These are phyloP conservation scores for Apis cerana DNA, from an alignment of 1,140 invertebrate species.

Conservation along the genomic window DNA sequence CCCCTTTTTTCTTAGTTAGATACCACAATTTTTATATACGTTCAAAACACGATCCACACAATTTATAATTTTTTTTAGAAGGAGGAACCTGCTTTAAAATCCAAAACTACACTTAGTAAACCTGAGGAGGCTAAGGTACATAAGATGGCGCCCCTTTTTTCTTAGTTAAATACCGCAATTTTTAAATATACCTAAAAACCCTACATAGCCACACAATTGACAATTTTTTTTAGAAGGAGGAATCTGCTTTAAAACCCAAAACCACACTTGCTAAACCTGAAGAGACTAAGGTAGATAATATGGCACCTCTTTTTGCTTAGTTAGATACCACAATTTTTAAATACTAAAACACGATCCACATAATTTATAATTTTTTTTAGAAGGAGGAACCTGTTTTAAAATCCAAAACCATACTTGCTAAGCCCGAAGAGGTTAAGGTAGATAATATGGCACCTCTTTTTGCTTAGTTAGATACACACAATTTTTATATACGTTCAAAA, in stretches of 20 bases:
- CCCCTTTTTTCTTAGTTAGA: not conserved
- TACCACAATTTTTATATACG: not conserved
- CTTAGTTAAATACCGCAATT: too few species aligned
- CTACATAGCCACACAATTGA: not conserved
- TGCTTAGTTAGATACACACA: too few species aligned
- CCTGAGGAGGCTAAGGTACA: too few species aligned
- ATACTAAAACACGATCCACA: not conserved
- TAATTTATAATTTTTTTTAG: slow-evolving; percentile 46
- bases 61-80: too few species aligned
- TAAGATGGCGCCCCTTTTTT: not conserved
- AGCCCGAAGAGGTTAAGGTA: slow-evolving; percentile 72
- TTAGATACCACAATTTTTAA: not conserved
- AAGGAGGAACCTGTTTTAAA: slow-evolving; percentile 53
- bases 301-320: not conserved
- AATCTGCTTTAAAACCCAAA: slow-evolving; percentile 46
- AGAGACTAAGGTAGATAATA: slow-evolving; percentile 70
- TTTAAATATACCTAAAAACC: too few species aligned
- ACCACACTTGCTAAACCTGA: slow-evolving; percentile 62
- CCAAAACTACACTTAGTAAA: too few species aligned
- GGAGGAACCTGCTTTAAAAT: too few species aligned
- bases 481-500: not conserved
- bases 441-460: slow-evolving; percentile 24
- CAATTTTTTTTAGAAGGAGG: slow-evolving; percentile 51
- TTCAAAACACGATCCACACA: not conserved
- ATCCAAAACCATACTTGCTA: slow-evolving; percentile 55